A percentile compares a stretch with the other conserved stretches of the same genome.
Conservation (phyloP, 2,113 vertebrate species). For the Dromaius novaehollandiae region DNA sequence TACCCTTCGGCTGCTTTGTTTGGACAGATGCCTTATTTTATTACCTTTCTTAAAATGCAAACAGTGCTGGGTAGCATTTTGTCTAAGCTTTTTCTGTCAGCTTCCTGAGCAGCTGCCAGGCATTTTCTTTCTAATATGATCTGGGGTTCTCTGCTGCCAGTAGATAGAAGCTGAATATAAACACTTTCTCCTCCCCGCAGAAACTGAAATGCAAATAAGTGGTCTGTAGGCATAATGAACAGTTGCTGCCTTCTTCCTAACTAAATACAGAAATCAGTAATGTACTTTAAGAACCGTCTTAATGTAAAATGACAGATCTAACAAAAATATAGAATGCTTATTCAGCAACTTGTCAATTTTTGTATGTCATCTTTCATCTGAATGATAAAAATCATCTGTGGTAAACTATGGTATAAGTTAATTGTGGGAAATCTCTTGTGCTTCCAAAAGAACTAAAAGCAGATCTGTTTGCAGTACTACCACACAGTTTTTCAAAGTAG, state of each 20-base stretch:
- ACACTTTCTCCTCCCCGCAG: neutral
- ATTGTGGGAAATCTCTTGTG: neutral
- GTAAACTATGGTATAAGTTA: neutral
- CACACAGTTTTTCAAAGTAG: neutral
- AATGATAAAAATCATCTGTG: neutral
- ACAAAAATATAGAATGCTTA: neutral
- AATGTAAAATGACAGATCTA: conserved; percentile 2
- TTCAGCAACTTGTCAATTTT: conserved; percentile 1
- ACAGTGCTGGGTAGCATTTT: neutral
- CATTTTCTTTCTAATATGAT: conserved; percentile 35
- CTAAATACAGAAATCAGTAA: conserved; percentile 29
- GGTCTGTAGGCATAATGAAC: neutral
- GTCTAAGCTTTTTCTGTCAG: neutral
- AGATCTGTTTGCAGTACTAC: neutral
- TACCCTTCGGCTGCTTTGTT: neutral
- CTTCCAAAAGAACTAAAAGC: neutral
- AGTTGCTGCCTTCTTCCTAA: neutral
- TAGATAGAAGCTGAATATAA: conserved; percentile 25
- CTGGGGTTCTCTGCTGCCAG: neutral
- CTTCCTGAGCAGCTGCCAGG: conserved; percentile 40
- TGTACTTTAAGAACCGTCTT: neutral
- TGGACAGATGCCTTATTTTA: conserved; percentile 23
- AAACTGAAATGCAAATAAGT: conserved; percentile 30
- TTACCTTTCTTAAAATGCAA: conserved; percentile 3
- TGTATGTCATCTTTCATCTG: neutral